Base-by-base conservation (phyloP, 2,888 invertebrate genomes). In the Chesias legatella region DNA sequence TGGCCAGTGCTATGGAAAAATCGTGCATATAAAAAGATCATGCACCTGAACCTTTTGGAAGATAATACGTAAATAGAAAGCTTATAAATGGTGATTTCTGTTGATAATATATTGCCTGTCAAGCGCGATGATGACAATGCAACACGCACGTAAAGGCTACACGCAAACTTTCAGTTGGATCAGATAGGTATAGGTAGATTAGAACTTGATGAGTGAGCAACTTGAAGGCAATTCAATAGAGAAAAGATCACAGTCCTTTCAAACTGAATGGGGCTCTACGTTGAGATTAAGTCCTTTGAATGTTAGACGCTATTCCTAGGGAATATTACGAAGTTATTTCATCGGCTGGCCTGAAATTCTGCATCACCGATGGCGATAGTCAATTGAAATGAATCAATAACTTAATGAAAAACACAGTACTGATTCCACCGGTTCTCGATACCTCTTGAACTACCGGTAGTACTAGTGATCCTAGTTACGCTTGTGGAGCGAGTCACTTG, bases 171-270 rank as follows among this genome's bases (percentile, higher is more conserved):
- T 20, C 17, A 25, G 20, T 25, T 33, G 9, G 9, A 20, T 20
- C n/a, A 27, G 32, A 37, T 31, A 21, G 17, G 13, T 17, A 17
- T 17, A 17, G 13, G 13, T 17, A 29, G 28, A 29, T 28, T 24
- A 40, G 33, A 40, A 40, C 20, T 24, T 21, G 29, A 21, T 28
- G 33, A 31, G 32, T 26, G 24, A 17, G 26, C 31, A 11, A 22
- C 29, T 34, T 22, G 30, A 29, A 33, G 33, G 21, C 22, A 26
- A 26, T 38, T 34, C 22, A 26, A 43, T 31, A 17, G 29, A 34
- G 43, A 43, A 38, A 24, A 34, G 43, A 38, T 30, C 31, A 21
- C 20, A 23, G 43, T 34, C 31, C 34, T 34, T 26, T 24, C 20
- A 32, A 20, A 28, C 26, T 31, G 17, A 27, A 34, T 24, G 20